Conservation (phyloP, 2,888 invertebrate genomes). For the Trissoscelio sp. region DNA sequence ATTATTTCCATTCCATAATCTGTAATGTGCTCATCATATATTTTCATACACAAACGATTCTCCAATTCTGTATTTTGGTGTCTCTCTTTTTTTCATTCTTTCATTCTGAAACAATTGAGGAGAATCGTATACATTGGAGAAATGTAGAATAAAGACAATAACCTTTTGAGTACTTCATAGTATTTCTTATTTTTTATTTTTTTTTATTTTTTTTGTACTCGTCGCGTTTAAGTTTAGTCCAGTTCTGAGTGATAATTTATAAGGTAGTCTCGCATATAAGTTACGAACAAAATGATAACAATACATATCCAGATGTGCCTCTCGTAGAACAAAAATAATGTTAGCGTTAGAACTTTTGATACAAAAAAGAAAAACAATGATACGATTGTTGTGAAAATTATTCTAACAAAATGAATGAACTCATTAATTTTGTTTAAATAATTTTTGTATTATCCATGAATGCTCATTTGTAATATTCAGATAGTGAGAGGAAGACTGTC, state of each 20-base stretch:
- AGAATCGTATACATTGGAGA: conserved; percentile 21
- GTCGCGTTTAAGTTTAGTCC: conserved; percentile 71
- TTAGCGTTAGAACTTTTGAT: conserved; percentile 48
- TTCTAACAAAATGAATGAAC: conserved; percentile 30
- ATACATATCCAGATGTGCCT: conserved; percentile 77
- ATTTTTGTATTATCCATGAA: conserved; percentile 58
- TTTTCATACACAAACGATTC: conserved; percentile 45
- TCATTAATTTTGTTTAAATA: conserved; percentile 8
- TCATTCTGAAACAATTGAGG: conserved; percentile 20
- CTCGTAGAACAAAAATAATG: conserved; percentile 72
- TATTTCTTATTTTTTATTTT: conserved; percentile 17
- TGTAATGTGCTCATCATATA: conserved; percentile 52
- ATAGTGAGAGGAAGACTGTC: conserved; percentile 78
- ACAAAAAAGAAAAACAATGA: conserved; percentile 64
- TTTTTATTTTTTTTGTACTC: conserved; percentile 31
- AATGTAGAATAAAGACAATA: conserved; percentile 59
- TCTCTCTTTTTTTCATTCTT: conserved; percentile 11
- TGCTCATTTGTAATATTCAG: conserved; percentile 71
- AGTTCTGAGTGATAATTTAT: conserved; percentile 79
- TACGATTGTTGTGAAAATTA: conserved; percentile 56
- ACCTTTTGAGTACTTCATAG: conserved; percentile 57
- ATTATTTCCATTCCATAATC: conserved; percentile 41
- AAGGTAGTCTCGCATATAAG: conserved; percentile 72
- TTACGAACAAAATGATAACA: conserved; percentile 66
- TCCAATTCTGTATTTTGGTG: not conserved